A percentile compares a stretch with the other conserved stretches of the same genome.
Conservation (phyloP, 2,113 vertebrate species). For the Loxodonta africana region DNA sequence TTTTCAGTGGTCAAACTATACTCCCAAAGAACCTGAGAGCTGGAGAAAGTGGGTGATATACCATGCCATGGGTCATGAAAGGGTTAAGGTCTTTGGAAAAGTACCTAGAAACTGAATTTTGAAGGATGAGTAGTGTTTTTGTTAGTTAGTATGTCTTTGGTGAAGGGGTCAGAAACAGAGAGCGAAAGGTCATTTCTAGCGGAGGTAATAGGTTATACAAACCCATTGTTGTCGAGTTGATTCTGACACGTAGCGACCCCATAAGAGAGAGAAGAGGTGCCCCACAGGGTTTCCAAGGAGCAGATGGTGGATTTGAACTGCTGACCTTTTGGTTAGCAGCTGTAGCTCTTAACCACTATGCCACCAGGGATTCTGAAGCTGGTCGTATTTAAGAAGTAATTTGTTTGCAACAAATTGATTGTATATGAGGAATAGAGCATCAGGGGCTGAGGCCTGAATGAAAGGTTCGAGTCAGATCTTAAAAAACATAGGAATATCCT, state of each 20-base stretch:
- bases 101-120: background rate
- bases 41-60: too few species aligned
- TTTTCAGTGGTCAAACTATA: too few species aligned
- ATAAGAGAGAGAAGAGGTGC: too few species aligned
- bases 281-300: too few species aligned
- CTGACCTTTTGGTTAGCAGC: too few species aligned
- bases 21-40: too few species aligned
- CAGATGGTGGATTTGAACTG: too few species aligned
- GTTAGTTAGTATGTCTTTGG: background rate
- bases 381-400: background rate
- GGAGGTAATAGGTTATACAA: background rate
- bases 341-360: too few species aligned
- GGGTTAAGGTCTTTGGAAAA: background rate
- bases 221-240: too few species aligned
- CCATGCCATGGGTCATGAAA: too few species aligned
- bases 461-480: background rate
- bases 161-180: background rate
- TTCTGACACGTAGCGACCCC: too few species aligned
- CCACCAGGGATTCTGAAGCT: background rate
- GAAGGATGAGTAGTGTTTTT: background rate
- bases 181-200: background rate
- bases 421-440: background rate
- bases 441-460: background rate
- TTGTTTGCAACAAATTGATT: background rate
- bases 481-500: background rate